These are phyloP conservation scores for Tympanoctomys barrerae DNA, from an alignment of 2,797 vertebrate genomes.

Conservation along the genomic window DNA sequence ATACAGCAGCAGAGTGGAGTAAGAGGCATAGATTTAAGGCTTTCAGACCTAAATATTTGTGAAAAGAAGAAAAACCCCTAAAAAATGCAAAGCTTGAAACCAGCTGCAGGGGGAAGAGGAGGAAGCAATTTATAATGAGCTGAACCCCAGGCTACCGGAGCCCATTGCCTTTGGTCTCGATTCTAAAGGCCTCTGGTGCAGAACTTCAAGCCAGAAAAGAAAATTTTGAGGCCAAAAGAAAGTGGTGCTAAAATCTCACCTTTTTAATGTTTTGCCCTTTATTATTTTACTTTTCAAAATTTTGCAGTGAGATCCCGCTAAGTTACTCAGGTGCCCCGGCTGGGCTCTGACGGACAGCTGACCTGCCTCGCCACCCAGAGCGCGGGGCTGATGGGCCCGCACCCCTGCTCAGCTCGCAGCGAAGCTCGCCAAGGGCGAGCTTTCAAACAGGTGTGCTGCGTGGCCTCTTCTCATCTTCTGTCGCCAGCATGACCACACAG, in stretches of 20 bases:
- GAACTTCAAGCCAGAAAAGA: not conserved
- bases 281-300: not conserved
- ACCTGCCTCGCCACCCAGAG: not conserved
- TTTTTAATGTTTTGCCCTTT: not conserved
- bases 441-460: not conserved
- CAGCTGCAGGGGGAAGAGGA: accelerated
- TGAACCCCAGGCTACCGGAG: not conserved
- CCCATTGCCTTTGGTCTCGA: accelerated
- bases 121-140: not conserved
- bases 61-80: not conserved
- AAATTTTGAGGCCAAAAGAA: not conserved
- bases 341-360: not conserved
- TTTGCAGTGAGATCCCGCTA: not conserved
- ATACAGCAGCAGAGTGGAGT: not conserved
- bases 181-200: not conserved
- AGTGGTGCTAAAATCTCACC: not conserved
- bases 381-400: not conserved
- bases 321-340: not conserved
- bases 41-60: not conserved
- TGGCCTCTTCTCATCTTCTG: not conserved
- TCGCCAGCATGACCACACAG: not conserved
- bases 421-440: not conserved
- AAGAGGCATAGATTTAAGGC: not conserved
- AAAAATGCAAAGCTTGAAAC: not conserved
- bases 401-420: not conserved